Evolutionary conservation across 2,113 vertebrate genomes (phyloP).

Genomic region (Xenopus laevis): DNA sequence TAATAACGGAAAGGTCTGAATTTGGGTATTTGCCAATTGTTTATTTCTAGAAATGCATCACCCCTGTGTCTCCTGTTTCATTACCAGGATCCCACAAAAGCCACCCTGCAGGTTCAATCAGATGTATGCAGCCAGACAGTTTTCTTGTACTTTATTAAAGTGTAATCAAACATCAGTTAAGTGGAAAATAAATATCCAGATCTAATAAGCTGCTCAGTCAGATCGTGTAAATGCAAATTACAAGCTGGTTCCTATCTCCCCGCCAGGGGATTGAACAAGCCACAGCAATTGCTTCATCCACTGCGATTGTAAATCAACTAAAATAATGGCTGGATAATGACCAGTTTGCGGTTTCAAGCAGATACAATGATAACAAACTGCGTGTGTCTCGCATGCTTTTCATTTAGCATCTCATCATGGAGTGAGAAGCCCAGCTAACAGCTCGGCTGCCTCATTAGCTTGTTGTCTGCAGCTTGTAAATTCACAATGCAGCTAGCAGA

Average conservation of each 20-base stretch:
- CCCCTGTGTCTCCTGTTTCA: constrained; percentile 77
- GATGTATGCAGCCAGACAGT: constrained; percentile 80
- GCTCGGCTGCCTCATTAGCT: constrained; percentile 85
- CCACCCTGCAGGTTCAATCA: constrained; percentile 79
- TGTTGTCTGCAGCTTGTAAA: constrained; percentile 83
- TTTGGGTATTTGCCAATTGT: constrained; percentile 58
- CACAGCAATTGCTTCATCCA: constrained; percentile 82
- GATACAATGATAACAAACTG: constrained; percentile 98
- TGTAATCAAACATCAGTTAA: constrained; percentile 98
- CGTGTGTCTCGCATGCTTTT: constrained; percentile 84
- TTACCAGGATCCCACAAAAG: constrained; percentile 83
- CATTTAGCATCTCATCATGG: constrained; percentile 94
- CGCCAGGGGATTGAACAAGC: constrained; percentile 84
- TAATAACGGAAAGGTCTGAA: constrained; percentile 4
- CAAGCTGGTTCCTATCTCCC: constrained; percentile 90
- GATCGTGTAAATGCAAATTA: constrained; percentile 98
- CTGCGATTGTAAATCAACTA: constrained; percentile 91
- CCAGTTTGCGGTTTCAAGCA: constrained; percentile 92
- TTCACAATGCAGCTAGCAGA: constrained; percentile 78
- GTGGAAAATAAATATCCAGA: constrained; percentile 98
- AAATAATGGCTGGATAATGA: constrained; percentile 98
- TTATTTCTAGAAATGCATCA: constrained; percentile 69
- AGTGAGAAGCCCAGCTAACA: constrained; percentile 79
- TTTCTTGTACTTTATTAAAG: constrained; percentile 90
- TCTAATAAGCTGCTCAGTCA: constrained; percentile 97